Percentiles rank a stretch among this genome's conserved stretches.
These are phyloP conservation scores for Cinclus cinclus DNA, from an alignment of 2,113 vertebrate genomes.

Conservation along the genomic window DNA sequence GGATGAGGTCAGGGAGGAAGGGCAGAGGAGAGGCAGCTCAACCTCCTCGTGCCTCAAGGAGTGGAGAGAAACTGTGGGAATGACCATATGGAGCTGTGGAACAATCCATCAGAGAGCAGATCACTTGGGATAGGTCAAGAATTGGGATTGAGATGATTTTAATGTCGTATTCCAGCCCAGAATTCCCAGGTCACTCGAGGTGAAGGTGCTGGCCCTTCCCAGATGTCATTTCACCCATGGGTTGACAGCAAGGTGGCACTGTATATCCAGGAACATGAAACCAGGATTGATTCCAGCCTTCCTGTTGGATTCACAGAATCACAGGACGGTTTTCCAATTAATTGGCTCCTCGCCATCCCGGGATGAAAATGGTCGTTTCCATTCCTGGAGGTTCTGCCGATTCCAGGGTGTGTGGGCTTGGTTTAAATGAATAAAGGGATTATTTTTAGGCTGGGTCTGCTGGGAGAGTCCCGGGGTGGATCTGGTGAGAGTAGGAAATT, in stretches of 20 bases:
- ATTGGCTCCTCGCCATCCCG: not conserved
- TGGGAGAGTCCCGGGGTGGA: not conserved
- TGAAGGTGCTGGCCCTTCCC: not conserved
- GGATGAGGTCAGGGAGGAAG: not conserved
- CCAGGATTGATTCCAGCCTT: not conserved
- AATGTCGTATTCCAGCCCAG: fast-evolving
- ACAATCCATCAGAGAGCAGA: not conserved
- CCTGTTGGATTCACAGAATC: not conserved
- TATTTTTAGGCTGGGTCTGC: not conserved
- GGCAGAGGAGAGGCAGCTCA: not conserved
- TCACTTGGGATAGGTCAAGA: not conserved
- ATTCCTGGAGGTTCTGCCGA: not conserved
- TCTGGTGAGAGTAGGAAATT: not conserved
- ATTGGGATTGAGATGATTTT: not conserved
- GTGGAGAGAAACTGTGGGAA: not conserved
- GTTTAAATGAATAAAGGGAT: not conserved
- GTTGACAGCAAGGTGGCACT: conserved; percentile 69
- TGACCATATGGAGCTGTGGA: fast-evolving
- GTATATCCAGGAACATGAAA: not conserved
- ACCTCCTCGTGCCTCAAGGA: not conserved
- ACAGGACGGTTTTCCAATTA: not conserved
- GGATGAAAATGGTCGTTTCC: not conserved
- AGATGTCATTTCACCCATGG: not conserved
- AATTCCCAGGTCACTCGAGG: not conserved
- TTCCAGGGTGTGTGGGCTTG: not conserved